Evolutionary conservation across 2,113 vertebrate species (phyloP).

Genomic region (Hippopotamus amphibius): DNA sequence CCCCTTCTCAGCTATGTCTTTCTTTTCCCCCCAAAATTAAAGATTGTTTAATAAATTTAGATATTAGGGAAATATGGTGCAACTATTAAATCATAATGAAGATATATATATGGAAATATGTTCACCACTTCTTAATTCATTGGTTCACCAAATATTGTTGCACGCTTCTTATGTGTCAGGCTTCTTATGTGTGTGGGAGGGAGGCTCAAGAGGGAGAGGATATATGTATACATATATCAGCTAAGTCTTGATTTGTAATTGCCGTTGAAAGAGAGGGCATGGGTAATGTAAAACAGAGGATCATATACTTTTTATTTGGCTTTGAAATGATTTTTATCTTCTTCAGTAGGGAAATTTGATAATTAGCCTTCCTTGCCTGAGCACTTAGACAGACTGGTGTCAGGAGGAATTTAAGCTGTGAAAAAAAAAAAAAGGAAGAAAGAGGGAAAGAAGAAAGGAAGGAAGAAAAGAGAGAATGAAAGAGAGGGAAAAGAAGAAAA

Average conservation of each 20-base stretch:
- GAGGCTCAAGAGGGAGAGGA: no score
- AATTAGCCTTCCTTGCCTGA: neutral
- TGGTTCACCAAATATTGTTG: neutral
- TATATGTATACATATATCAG: no score
- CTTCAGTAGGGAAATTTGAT: neutral
- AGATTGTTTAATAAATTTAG: neutral
- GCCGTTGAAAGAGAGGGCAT: neutral
- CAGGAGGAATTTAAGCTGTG: neutral
- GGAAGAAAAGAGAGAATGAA: fast-evolving
- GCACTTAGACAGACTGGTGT: neutral
- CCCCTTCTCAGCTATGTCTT: neutral
- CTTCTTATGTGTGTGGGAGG: neutral
- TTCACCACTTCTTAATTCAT: neutral
- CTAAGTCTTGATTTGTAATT: neutral
- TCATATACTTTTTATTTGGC: neutral
- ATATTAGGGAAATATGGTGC: neutral
- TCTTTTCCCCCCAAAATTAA: neutral
- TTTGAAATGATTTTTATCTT: conserved; percentile 50
- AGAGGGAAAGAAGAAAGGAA: neutral
- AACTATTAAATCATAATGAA: neutral
- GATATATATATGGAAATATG: neutral
- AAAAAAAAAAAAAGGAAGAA: neutral
- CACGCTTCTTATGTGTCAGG: neutral
- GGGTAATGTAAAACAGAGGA: neutral
- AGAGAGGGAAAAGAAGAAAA: neutral